Conservation (phyloP, 23 tunicate species). For the Phallusia fumigata region DNA sequence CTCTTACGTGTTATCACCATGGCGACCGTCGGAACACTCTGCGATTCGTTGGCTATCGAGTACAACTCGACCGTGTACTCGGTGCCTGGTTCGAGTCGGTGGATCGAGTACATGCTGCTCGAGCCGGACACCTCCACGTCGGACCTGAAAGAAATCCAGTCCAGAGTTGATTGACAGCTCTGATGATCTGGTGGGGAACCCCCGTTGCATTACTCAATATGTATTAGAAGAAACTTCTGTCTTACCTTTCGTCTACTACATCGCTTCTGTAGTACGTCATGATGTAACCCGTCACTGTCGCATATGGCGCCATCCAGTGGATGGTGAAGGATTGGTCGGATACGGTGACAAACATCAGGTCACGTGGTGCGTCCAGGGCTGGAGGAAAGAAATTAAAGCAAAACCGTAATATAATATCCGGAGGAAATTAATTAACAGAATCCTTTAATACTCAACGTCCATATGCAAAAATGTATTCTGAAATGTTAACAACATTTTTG, state of each 20-base stretch:
- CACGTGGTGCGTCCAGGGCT: slow-evolving; percentile 20
- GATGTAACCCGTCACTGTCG: slow-evolving; percentile 7
- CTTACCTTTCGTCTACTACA: slow-evolving; percentile 13
- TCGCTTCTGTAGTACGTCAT: slow-evolving; percentile 24
- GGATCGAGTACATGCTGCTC: slow-evolving; percentile 21
- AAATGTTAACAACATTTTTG: too few relatives aligned
- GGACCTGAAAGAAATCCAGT: neutral
- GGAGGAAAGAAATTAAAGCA: too few relatives aligned
- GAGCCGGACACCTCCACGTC: slow-evolving; percentile 12
- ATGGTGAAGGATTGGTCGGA: slow-evolving; percentile 28
- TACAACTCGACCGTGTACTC: slow-evolving; percentile 30
- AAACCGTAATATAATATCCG: too few relatives aligned
- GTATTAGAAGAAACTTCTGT: too few relatives aligned
- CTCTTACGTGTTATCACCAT: slow-evolving; percentile 32
- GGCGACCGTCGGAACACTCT: slow-evolving; percentile 13
- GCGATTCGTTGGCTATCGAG: slow-evolving; percentile 14
- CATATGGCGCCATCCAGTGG: slow-evolving; percentile 19
- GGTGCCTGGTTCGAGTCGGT: slow-evolving; percentile 29
- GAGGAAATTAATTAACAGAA: too few relatives aligned
- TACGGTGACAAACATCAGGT: slow-evolving; percentile 24
- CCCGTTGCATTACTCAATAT: too few relatives aligned
- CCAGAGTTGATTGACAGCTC: neutral
- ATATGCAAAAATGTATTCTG: too few relatives aligned
- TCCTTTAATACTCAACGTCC: too few relatives aligned
- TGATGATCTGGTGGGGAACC: neutral